Evolutionary conservation across 2,888 invertebrate species (phyloP).

Genomic region (Agriopis leucophaearia): DNA sequence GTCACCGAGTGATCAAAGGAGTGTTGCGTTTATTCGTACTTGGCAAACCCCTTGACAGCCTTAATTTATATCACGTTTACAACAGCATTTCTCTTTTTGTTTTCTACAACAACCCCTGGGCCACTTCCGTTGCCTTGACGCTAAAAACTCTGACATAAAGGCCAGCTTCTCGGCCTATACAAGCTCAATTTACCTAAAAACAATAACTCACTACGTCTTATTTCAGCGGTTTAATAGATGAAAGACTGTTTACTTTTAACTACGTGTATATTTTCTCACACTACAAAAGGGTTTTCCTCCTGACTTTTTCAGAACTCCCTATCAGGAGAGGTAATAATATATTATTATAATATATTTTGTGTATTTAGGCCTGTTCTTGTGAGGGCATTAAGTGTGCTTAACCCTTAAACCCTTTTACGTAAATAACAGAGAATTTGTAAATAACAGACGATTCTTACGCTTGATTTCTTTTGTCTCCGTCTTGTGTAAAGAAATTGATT

Average conservation of each 20-base stretch:
- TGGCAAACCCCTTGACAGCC: too few relatives aligned
- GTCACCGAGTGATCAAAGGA: too few relatives aligned
- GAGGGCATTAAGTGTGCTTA: not conserved
- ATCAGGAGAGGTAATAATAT: constrained; percentile 2
- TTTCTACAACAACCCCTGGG: too few relatives aligned
- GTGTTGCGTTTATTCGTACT: too few relatives aligned
- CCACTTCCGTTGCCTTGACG: too few relatives aligned
- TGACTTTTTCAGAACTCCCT: not conserved
- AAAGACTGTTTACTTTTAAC: not conserved
- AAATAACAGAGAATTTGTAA: constrained; percentile 4
- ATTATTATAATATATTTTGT: constrained; percentile 7
- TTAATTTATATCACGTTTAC: too few relatives aligned
- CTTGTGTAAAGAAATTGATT: not conserved
- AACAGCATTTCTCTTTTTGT: too few relatives aligned
- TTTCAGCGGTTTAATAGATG: not conserved
- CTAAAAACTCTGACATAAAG: too few relatives aligned
- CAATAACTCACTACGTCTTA: not conserved
- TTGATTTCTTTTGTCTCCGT: not conserved
- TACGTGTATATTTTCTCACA: not conserved
- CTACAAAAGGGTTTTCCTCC: not conserved
- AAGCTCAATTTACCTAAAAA: too few relatives aligned
- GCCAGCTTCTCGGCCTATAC: too few relatives aligned
- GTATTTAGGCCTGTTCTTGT: not conserved
- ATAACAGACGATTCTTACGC: not conserved
- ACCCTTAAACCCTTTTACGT: not conserved